Evolutionary conservation across 2,113 vertebrate species (phyloP).

Genomic region (pig (Sus scrofa)): DNA sequence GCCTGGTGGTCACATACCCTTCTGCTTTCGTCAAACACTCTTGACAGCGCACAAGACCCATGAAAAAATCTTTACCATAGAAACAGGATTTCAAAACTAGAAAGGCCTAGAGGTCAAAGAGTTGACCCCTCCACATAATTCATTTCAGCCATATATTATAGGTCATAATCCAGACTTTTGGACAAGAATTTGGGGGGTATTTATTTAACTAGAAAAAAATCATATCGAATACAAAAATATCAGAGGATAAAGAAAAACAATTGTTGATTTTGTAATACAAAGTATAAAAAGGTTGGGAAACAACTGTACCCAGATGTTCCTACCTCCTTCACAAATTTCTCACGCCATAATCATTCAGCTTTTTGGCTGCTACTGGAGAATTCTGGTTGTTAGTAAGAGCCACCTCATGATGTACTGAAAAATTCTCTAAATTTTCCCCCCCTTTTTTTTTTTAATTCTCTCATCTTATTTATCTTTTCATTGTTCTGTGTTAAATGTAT

Average conservation of each 20-base stretch:
- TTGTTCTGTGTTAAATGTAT: conserved; percentile 46
- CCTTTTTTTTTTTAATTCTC: not conserved
- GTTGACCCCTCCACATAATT: conserved; percentile 37
- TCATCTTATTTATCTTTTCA: conserved; percentile 44
- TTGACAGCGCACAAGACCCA: not conserved
- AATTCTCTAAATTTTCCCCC: not conserved
- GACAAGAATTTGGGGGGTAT: not conserved
- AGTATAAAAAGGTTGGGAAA: not conserved
- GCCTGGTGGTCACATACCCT: not conserved
- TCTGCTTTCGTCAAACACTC: not conserved
- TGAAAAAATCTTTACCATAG: conserved; percentile 37
- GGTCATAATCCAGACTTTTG: conserved; percentile 48
- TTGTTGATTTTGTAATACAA: conserved; percentile 20
- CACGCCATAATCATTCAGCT: not conserved
- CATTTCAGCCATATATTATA: not conserved
- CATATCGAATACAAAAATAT: conserved; percentile 14
- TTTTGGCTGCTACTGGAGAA: conserved; percentile 9
- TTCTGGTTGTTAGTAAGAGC: conserved; percentile 45
- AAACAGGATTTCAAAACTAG: conserved; percentile 61
- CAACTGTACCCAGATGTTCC: not conserved
- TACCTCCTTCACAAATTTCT: not conserved
- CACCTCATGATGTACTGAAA: not conserved
- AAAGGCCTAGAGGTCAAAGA: conserved; percentile 44
- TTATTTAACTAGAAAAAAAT: conserved; percentile 31
- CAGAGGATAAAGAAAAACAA: not conserved